These are phyloP conservation scores for Gallinago undulata DNA, from an alignment of 2,113 vertebrate species.

Conservation along the genomic window DNA sequence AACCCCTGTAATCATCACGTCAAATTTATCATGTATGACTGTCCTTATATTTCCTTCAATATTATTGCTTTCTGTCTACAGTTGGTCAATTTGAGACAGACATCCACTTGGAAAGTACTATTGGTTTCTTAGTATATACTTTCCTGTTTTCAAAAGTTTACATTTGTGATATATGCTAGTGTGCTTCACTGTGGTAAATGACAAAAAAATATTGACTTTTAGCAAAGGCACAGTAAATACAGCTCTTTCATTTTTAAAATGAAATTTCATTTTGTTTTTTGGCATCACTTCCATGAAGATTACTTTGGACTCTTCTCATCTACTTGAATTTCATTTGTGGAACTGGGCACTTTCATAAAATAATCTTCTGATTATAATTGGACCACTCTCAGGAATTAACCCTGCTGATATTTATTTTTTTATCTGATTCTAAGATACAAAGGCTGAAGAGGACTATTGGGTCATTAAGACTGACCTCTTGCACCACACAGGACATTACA, in stretches of 20 bases:
- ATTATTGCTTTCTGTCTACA: neutral
- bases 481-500: neutral
- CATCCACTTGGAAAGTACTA: neutral
- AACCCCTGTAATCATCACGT: neutral
- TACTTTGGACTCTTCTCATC: neutral
- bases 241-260: neutral
- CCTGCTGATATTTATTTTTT: neutral
- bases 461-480: neutral
- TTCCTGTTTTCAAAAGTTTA: neutral
- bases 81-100: neutral
- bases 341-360: neutral
- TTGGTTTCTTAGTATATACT: neutral
- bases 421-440: neutral
- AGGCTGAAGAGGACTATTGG: neutral
- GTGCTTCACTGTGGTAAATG: neutral
- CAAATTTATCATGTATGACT: neutral
- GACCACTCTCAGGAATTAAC: neutral
- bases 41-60: neutral
- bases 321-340: neutral
- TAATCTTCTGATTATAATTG: neutral
- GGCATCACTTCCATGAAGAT: neutral
- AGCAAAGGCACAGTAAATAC: neutral
- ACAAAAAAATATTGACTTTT: neutral
- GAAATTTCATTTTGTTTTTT: neutral
- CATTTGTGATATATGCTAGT: neutral